These are phyloP conservation scores for Leptinotarsa defecta DNA, from an alignment of 1,140 invertebrate genomes.

Conservation along the genomic window DNA sequence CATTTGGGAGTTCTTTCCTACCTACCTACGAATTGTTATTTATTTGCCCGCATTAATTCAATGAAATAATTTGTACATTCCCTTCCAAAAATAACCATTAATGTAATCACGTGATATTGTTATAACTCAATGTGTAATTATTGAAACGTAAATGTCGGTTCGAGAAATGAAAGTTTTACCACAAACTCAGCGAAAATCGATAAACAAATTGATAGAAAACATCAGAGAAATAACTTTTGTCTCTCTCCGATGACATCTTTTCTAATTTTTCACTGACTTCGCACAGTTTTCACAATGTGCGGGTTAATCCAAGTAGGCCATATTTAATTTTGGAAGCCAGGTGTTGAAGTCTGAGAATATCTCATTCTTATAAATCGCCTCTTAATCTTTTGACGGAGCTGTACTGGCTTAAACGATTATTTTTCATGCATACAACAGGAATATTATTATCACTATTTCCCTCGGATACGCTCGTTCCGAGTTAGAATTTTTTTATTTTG, in stretches of 20 bases:
- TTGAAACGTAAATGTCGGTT: not conserved
- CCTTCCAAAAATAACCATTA: conserved; percentile 28
- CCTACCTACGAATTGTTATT: not conserved
- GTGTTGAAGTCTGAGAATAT: conserved; percentile 33
- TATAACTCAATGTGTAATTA: conserved; percentile 19
- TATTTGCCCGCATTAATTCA: not conserved
- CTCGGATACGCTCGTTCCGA: not conserved
- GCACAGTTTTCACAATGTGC: not conserved
- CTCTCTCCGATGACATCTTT: too few relatives aligned
- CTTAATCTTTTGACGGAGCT: conserved; percentile 30
- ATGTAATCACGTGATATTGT: conserved; percentile 28
- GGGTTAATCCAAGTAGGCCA: conserved; percentile 43
- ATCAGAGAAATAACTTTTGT: too few relatives aligned
- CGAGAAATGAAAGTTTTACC: not conserved
- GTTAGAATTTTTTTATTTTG: not conserved
- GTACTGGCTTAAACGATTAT: conserved; percentile 24
- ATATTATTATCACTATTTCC: not conserved
- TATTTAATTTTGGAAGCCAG: conserved; percentile 49
- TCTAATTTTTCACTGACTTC: too few relatives aligned
- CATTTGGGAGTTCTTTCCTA: not conserved
- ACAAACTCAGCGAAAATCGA: not conserved
- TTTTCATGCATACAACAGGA: not conserved
- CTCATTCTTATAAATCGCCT: conserved; percentile 24
- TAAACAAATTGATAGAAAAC: not conserved
- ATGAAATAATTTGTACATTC: conserved; percentile 5